Evolutionary conservation across 2,797 vertebrate species (phyloP), one percentile per base, ranked within the genome.

Genomic region (Anniella stebbinsi): DNA sequence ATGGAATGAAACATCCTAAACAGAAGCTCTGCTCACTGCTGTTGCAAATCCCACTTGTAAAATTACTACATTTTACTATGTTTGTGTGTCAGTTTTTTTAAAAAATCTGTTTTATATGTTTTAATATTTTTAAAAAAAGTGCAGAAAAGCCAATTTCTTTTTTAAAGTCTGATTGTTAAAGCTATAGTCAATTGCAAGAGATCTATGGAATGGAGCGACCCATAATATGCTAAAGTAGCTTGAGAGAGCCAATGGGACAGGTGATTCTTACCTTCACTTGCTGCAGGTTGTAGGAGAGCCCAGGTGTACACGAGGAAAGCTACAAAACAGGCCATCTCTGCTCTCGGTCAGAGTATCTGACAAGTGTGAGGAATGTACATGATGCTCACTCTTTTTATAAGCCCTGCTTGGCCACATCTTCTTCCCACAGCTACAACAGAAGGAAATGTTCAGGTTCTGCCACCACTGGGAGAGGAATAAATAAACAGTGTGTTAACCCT

Each of bases 321-420:
- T 77, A 77, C 12, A 23, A 60, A 45, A 41, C 51, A 76, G 28
- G 8, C 60, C 89, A 87, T 90, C 63, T 87, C 48, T n/a, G 15
- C 80, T 83, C 78, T n/a, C 63, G 69, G 23, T 80, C 77, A 81
- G 70, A n/a, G 69, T 54, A 90, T 36, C n/a, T 73, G 89, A 73
- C 15, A 76, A 41, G 57, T 21, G 6, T 90, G 84, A 33, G 76
- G 48, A 69, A 82, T 25, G 36, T 5, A 21, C 69, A 77, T 75
- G 36, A 41, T 75, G 30, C 45, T 41, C 63, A 9, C 23, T 76
- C 57, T 76, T 84, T 89, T 84, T 89, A 76, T 84, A 67, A 45
- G 57, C 57, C 25, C 23, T 23, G 4, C 57, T 67, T 21, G 80
- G 80, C 80, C 41, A 18, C 80, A 76, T 84, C 57, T 76, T 89